Evolutionary conservation across 2,888 invertebrate species (phyloP).

Genomic region (Ormyrus labotus): DNA sequence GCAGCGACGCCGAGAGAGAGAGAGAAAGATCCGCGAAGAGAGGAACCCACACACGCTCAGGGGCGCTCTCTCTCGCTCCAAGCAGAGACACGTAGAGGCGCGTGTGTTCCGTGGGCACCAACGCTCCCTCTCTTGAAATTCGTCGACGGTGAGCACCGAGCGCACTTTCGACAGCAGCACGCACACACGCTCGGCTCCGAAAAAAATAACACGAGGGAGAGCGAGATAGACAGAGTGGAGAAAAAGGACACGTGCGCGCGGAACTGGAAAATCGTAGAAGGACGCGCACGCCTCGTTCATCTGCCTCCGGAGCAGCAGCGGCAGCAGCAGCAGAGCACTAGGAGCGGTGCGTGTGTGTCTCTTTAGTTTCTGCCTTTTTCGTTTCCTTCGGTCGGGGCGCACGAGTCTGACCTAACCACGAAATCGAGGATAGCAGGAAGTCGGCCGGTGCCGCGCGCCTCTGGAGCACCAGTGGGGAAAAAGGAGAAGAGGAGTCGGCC

Average conservation of each 20-base stretch:
- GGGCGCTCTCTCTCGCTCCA: too few relatives aligned
- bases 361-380: slow-evolving; percentile 7
- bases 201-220: slow-evolving; percentile 10
- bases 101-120: neutral
- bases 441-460: neutral
- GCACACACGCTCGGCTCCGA: too few relatives aligned
- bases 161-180: neutral
- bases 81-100: neutral
- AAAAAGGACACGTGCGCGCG: slow-evolving; percentile 53
- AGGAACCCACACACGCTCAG: neutral
- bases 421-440: neutral
- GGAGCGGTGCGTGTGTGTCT: neutral
- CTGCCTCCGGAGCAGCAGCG: neutral
- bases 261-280: slow-evolving; percentile 47
- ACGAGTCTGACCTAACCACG: neutral
- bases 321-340: neutral
- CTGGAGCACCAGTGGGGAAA: neutral
- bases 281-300: slow-evolving; percentile 36
- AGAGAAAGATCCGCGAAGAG: neutral
- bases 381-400: neutral
- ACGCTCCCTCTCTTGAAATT: neutral
- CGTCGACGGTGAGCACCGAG: neutral
- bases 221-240: slow-evolving; percentile 12
- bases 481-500: slow-evolving; percentile 15
- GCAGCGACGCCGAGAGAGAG: neutral